Conservation (phyloP, 2,888 invertebrate species). For the Lithodes maja region DNA sequence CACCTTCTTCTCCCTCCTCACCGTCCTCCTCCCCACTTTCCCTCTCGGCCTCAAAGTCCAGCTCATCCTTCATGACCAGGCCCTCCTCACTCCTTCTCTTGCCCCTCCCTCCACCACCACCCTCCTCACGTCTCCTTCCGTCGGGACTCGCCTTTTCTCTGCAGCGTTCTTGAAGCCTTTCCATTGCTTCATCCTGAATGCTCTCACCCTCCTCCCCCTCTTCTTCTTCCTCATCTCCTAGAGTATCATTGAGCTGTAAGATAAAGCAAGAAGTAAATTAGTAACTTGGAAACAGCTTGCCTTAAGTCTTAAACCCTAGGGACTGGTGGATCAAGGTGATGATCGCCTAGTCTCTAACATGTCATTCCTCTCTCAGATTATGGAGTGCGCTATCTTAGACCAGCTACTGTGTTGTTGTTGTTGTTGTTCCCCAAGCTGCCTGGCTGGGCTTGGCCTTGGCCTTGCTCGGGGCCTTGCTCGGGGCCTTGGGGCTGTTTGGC, state of each 20-base stretch:
- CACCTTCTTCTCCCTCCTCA: conserved; percentile 59
- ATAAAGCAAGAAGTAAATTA: not conserved
- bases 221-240: not conserved
- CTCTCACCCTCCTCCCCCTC: conserved; percentile 15
- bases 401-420: no score
- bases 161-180: not conserved
- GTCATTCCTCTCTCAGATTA: no score
- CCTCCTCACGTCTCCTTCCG: not conserved
- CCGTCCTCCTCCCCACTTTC: conserved; percentile 68
- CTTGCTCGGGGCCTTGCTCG: no score
- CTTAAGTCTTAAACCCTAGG: no score
- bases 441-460: no score
- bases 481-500: no score
- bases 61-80: conserved; percentile 60
- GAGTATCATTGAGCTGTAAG: not conserved
- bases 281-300: no score
- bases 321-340: no score
- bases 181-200: not conserved
- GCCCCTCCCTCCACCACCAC: no score
- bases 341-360: no score
- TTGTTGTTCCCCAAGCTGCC: no score
- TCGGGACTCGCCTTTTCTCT: not conserved
- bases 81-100: conserved; percentile 66
- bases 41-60: conserved; percentile 65
- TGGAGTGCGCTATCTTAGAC: no score